Evolutionary conservation across 2,113 vertebrate species (phyloP), one percentile per base, ranked within the genome.

Genomic region (Poecilia latipinna): DNA sequence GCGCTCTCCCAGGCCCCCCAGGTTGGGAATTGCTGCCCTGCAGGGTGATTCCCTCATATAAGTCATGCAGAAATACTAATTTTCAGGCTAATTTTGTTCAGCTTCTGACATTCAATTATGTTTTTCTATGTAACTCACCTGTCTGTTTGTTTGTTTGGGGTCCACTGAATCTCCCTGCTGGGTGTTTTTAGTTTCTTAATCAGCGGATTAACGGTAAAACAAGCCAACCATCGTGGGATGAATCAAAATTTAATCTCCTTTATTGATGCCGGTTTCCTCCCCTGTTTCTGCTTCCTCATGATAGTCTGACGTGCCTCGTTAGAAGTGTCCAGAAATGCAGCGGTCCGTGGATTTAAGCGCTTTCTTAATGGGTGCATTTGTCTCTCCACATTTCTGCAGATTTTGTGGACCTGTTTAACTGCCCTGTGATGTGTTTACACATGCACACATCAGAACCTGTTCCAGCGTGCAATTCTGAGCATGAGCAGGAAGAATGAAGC

Each of bases 401-500:
- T 35, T 42, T 26, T 48, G 19, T 71, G 11, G 12, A 33, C 3
- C 44, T 35, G 75, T 42, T 44, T 57, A 1, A 29, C 67, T 68
- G 60, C 61, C 66, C 66, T 76, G 54, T 68, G 63, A 44, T 70
- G 54, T 68, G 54, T 65, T 0, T 80, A 29, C 51, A 19, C n/a
- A 11, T 71, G 61, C 67, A 24, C 70, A 24, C 35, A 71, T 80
- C 54, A 48, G 67, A 48, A 68, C 68, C 37, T 75, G 19, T 78
- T 60, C 67, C n/a, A 57, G 4, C 76, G 65, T 78, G 75, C 69
- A 76, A 86, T 61, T 61, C 31, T 57, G 76, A 83, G 71, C 66
- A 35, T 77, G 77, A 86, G 77, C 74, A 81, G 78, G 37, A 75
- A 84, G 70, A 77, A 72, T 72, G 72, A 80, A 81, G 77, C 76